Base-by-base conservation (phyloP, 2,797 vertebrate genomes). In the Zalophus californianus region DNA sequence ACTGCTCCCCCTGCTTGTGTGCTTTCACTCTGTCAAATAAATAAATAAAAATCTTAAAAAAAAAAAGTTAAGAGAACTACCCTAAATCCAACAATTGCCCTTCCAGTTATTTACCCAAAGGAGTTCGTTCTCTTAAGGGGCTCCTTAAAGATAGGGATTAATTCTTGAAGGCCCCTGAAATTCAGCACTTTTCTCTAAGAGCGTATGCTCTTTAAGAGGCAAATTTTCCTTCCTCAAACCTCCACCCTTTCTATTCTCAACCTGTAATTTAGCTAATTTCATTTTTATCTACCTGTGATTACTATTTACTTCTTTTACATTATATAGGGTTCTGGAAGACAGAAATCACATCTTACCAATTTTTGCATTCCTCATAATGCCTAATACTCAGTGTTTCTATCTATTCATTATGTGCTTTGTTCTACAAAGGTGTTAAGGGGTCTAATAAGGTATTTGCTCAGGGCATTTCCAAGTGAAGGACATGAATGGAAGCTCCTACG, bases 281-380 rank as follows among this genome's bases (percentile, higher is more conserved):
- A 62, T 58, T 95, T 97, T 72, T 75, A 88, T 68, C 66, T 56
- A 54, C 27, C 29, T 60, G 18, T 73, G 15, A 13, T 56, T 91
- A 73, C 20, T 80, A 92, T 60, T 91, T 73, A 66, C 20, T 94
- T 92, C 1, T 21, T 90, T 95, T 60, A 88, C 32, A 44, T 25
- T 64, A 13, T 64, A 13, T 35, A 66, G 91, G 21, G 11, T 56
- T 75, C 41, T 54, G 78, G 60, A 80, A 64, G 20, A 94, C 35
- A 92, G 38, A 90, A 95, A 92, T 16, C 23, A 60, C 18, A 41
- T 38, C 5, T 58, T 54, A 73, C 2, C 82, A 48, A 85, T 85
- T 60, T 72, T 86, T 86, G 0, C 73, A 73, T 48, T 88, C 23
- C 21, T 68, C 29, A 62, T 35, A 20, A 44, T 91, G 14, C 38